A percentile compares a stretch with the other conserved stretches of the same genome.
Conservation (phyloP, 2,797 vertebrate genomes). For the Glyptemys insculpta region DNA sequence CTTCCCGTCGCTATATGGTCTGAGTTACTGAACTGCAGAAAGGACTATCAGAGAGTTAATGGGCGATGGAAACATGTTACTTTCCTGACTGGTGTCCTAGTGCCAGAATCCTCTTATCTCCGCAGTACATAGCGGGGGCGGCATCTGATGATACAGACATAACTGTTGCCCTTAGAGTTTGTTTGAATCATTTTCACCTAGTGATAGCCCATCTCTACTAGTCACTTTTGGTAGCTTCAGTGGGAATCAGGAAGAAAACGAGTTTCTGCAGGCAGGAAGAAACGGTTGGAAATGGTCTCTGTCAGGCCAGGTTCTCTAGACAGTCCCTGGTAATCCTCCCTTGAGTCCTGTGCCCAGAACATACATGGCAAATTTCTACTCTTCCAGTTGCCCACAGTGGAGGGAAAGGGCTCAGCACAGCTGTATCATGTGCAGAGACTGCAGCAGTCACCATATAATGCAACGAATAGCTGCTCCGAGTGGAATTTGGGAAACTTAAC, state of each 20-base stretch:
- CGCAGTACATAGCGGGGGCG: neutral
- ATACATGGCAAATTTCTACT: neutral
- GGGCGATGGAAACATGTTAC: neutral
- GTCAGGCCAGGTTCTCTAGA: neutral
- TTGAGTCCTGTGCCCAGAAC: neutral
- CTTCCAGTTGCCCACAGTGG: neutral
- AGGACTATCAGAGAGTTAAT: neutral
- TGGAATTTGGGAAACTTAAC: neutral
- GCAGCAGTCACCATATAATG: neutral
- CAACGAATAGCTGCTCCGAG: rapidly evolving
- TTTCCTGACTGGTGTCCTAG: neutral
- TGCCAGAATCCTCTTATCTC: neutral
- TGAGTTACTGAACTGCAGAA: neutral
- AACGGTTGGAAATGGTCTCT: neutral
- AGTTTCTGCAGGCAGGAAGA: neutral
- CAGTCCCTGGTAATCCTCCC: neutral
- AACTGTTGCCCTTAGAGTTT: neutral
- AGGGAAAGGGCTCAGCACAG: neutral
- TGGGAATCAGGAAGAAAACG: neutral
- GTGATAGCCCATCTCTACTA: neutral
- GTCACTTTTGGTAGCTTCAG: neutral
- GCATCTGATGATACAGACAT: neutral
- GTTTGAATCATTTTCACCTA: neutral
- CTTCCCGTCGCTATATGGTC: slow-evolving; percentile 3
- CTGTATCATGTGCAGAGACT: rapidly evolving